Evolutionary conservation across 2,797 vertebrate species (phyloP).

Genomic region (Semaprochilodus insignis): DNA sequence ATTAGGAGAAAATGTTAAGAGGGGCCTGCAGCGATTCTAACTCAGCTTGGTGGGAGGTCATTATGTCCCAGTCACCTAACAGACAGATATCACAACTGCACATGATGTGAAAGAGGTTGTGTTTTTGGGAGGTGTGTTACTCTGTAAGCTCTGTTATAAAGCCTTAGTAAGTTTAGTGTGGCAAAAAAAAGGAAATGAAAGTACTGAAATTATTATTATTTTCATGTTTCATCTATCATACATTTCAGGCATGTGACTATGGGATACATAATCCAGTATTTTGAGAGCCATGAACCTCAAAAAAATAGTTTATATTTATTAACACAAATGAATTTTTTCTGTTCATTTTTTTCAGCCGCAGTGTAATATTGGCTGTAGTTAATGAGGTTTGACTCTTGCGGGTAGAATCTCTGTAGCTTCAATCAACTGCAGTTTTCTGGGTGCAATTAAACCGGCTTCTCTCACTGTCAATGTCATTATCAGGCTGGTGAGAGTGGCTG

Average conservation of each 20-base stretch:
- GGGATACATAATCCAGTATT: not conserved
- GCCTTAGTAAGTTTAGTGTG: not conserved
- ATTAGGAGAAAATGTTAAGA: conserved; percentile 78
- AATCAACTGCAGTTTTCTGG: conserved; percentile 29
- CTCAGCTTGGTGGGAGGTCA: conserved; percentile 73
- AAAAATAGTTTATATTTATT: not conserved
- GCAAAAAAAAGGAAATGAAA: not conserved
- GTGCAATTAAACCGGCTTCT: conserved; percentile 57
- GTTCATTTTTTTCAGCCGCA: conserved; percentile 11
- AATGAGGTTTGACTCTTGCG: conserved; percentile 13
- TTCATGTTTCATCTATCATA: not conserved
- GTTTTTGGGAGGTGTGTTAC: conserved; percentile 20
- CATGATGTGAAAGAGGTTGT: conserved; percentile 17
- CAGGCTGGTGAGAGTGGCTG: conserved; percentile 74
- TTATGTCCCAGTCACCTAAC: conserved; percentile 73
- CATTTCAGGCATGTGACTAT: not conserved
- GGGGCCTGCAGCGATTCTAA: conserved; percentile 76
- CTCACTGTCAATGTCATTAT: conserved; percentile 79
- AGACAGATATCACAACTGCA: conserved; percentile 66
- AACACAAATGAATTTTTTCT: not conserved
- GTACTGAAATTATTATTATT: not conserved
- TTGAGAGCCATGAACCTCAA: not conserved
- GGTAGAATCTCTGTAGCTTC: conserved; percentile 15
- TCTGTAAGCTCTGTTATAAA: not conserved
- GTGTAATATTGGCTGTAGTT: conserved; percentile 9